These are phyloP conservation scores for Aelia acuminata DNA, from an alignment of 2,888 invertebrate species.

Conservation along the genomic window DNA sequence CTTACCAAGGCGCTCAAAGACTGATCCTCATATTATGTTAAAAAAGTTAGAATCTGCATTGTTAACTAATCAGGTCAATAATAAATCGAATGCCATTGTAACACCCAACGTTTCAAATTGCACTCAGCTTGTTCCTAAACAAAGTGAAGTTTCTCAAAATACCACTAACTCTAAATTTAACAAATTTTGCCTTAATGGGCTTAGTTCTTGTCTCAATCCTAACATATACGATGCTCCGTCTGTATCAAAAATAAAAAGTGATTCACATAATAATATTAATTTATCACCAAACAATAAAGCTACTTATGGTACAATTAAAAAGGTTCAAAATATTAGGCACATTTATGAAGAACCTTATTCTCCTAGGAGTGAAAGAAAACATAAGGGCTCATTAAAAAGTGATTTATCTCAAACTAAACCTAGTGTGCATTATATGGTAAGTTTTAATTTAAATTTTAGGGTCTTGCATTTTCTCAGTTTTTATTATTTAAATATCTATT, in stretches of 20 bases:
- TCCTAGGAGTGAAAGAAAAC: conserved; percentile 55
- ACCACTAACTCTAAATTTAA: conserved; percentile 10
- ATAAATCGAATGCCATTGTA: background rate
- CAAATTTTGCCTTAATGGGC: conserved; percentile 53
- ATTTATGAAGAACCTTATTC: conserved; percentile 60
- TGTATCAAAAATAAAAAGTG: conserved; percentile 50
- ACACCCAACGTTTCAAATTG: background rate
- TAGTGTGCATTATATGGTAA: conserved; percentile 56
- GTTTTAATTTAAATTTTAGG: background rate
- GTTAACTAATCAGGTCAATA: conserved; percentile 70
- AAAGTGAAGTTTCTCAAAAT: background rate
- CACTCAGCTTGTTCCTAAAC: background rate
- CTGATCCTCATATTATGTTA: conserved; percentile 75
- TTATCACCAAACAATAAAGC: background rate
- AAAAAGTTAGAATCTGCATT: conserved; percentile 77
- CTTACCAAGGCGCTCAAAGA: conserved; percentile 66
- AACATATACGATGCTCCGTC: conserved; percentile 63
- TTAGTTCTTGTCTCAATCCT: conserved; percentile 50
- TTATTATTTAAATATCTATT: background rate
- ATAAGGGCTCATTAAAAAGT: background rate
- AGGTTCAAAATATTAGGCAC: conserved; percentile 14
- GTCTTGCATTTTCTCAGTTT: background rate
- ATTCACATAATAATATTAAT: background rate
- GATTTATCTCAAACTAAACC: background rate
- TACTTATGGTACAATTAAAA: conserved; percentile 33